These are phyloP conservation scores for Scaptomyza reducta DNA, from an alignment of 2,888 invertebrate species.

Conservation along the genomic window DNA sequence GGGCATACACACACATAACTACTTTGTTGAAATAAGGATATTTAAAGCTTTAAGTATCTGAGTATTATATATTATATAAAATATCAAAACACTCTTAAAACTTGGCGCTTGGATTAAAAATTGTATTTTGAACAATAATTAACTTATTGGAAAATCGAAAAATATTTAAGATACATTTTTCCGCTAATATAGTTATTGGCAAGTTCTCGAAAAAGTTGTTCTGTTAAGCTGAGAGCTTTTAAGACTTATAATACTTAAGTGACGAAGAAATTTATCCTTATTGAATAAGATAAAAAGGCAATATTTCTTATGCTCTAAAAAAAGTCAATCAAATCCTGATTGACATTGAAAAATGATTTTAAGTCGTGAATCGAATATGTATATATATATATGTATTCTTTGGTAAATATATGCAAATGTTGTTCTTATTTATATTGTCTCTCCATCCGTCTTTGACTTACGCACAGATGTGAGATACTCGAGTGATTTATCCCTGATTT, in stretches of 20 bases:
- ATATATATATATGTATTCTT: slow-evolving; percentile 38
- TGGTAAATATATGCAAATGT: slow-evolving; percentile 50
- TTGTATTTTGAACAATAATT: no score
- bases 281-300: background rate
- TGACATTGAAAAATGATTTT: slow-evolving; percentile 69
- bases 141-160: no score
- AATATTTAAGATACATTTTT: no score
- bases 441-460: background rate
- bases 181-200: no score
- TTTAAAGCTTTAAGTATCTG: no score
- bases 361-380: slow-evolving; percentile 20
- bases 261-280: background rate
- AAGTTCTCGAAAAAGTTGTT: no score
- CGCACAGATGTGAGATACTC: slow-evolving; percentile 12
- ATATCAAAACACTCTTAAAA: no score
- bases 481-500: slow-evolving; percentile 14
- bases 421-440: slow-evolving; percentile 31
- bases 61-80: no score
- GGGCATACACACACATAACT: no score
- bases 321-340: slow-evolving; percentile 27
- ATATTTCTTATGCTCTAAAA: background rate
- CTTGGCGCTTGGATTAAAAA: no score
- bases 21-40: no score
- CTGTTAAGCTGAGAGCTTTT: no score
- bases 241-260: background rate